phyloP scores from a whole-genome alignment of 2,113 vertebrate species.

The Spea multiplicata region DNA sequence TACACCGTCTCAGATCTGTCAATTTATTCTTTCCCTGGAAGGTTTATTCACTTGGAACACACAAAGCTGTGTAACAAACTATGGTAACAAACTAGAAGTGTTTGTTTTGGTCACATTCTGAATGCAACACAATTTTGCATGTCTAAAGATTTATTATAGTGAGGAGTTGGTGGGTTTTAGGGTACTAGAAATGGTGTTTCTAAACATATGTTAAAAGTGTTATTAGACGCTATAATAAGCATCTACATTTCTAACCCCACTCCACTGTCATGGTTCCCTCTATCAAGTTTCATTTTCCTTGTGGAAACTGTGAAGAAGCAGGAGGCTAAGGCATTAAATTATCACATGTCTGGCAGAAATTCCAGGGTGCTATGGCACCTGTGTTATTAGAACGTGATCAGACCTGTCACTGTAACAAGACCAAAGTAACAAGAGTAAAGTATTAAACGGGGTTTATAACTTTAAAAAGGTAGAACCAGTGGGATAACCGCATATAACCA shows the following conservation, averaged over 20 bases:
- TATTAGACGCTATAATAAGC: no score
- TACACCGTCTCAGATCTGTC: no score
- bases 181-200: no score
- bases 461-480: constrained; percentile 42
- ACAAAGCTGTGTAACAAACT: no score
- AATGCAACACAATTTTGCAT: no score
- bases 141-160: no score
- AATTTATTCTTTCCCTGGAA: no score
- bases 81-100: no score
- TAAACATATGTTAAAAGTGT: no score
- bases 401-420: constrained; percentile 34
- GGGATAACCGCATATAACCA: constrained; percentile 49
- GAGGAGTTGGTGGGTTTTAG: no score
- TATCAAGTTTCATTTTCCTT: neutral
- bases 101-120: no score
- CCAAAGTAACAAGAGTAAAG: constrained; percentile 23
- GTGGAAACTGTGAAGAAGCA: constrained; percentile 13
- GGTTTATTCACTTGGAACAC: no score
- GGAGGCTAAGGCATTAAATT: constrained; percentile 26
- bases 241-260: neutral
- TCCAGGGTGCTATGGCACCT: constrained; percentile 24
- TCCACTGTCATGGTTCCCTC: neutral
- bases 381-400: constrained; percentile 35
- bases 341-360: neutral
- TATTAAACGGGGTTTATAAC: constrained; percentile 36